These are phyloP conservation scores for Ormyrus thymus DNA, from an alignment of 2,888 invertebrate species.

Conservation along the genomic window DNA sequence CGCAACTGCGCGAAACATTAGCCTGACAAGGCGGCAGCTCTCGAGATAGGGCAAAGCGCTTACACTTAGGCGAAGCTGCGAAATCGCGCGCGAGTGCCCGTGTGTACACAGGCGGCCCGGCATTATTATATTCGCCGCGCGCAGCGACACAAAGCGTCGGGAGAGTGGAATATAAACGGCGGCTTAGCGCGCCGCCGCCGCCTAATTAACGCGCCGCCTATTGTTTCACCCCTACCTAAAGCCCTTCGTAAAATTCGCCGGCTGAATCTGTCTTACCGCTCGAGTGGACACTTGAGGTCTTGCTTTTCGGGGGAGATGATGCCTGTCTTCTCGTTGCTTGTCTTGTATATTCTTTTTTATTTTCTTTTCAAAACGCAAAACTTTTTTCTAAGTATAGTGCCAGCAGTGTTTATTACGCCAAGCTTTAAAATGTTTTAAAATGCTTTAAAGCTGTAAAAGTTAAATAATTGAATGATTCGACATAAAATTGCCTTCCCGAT, in stretches of 20 bases:
- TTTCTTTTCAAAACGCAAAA: too few species aligned
- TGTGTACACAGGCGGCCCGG: neutral
- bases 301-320: too few species aligned
- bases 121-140: too few species aligned
- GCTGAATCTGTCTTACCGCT: neutral
- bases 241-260: conserved; percentile 1
- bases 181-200: conserved; percentile 71
- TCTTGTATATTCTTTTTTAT: too few species aligned
- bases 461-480: too few species aligned
- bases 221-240: conserved; percentile 9
- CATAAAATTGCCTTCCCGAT: too few species aligned
- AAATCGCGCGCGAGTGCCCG: neutral
- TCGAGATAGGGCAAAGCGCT: conserved; percentile 27
- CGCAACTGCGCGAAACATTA: too few species aligned
- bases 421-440: too few species aligned
- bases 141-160: neutral
- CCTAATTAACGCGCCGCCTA: conserved; percentile 71
- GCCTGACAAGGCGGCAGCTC: neutral
- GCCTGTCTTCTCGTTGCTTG: too few species aligned
- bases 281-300: neutral
- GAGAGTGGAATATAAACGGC: conserved; percentile 17
- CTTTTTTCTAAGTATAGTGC: too few species aligned
- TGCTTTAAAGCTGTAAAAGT: too few species aligned
- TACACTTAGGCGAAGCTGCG: conserved; percentile 28
- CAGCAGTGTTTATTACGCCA: too few species aligned